Base-by-base conservation (phyloP, 2,888 invertebrate species). In the Lasius fuliginosus region DNA sequence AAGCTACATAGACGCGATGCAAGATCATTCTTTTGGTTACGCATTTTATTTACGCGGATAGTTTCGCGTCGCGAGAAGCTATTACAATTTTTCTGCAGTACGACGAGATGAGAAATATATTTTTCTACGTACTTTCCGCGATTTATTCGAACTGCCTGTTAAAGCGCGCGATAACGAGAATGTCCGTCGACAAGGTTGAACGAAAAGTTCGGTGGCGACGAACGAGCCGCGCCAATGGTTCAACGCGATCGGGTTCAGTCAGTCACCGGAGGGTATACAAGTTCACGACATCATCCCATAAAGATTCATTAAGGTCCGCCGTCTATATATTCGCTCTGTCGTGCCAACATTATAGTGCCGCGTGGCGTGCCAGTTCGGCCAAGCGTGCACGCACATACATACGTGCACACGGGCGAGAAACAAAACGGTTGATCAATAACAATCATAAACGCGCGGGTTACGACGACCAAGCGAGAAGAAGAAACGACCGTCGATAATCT, bases 231-330 rank as follows among this genome's bases (percentile, higher is more conserved):
- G 93, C 94, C 94, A 94, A 92, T 94, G 94, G 90, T 85, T 90
- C 36, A 85, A 85, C 86, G 87, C 89, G 92, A 90, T 89, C 91
- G 92, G 91, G 93, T 94, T 94, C 93, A 94, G 94, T 94, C 94
- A 94, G 94, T 94, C 94, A 94, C 93, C 93, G 92, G 92, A 94
- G 94, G 94, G 94, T 94, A 94, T 93, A 94, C 94, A 94, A 95
- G 94, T 94, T 94, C 94, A 94, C 94, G 94, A 94, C 94, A 94
- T 93, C 93, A 93, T 93, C 93, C 94, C 94, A 94, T 95, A 94
- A 94, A 94, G 94, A 94, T 94, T 95, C 95, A 94, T 95, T 94
- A 95, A 94, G 94, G 90, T 92, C 92, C 91, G 92, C 90, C 93
- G 93, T 94, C 94, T 87, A 89, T 93, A 93, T 94, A 93, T 93